Base-by-base conservation (phyloP, 1,140 invertebrate genomes). In the Platyura marginata region DNA sequence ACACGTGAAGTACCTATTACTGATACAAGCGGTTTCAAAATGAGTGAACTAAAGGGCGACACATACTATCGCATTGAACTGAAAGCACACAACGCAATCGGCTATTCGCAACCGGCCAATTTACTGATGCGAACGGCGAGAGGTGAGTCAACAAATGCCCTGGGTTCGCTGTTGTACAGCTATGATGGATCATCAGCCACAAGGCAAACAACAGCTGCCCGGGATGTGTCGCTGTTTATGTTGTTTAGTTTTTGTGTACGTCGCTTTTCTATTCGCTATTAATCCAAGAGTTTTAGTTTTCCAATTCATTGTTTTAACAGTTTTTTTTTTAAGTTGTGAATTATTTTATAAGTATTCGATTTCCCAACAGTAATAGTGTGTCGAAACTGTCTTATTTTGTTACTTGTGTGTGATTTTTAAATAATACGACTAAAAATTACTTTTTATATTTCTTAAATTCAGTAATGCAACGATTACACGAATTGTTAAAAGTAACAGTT, bases 51-150 rank as follows among this genome's bases (percentile, higher is more conserved):
- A 1, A 60, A 63, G 16, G 70, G 84, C 0, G 78, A 89, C 51
- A 81, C 81, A 1, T 75, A 70, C 44, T 93, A 94, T 66, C 73
- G 71, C 51, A 74, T 87, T 49, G 81, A 89, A 55, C 62, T 93
- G 18, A 69, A 73, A 51, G 89, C 89, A 11, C 81, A 84, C 51
- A 94, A 94, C 62, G 60, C 69, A 9, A 80, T 92, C 37, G 88
- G 87, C 36, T 79, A 64, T 57, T 87, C 86, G 47, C 61, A 70
- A 34, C 75, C 84, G 2, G 77, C 77, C 8, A 66, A 75, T 51
- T 70, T 84, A 38, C 72, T 76, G 53, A 70, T 93, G 52, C 81
- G 79, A 63, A 92, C 88, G 33, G 77, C 81, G 49, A 70, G 76
- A 73, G 87, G 86, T 85, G 72, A 83, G 79, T 74, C 64, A 54